Evolutionary conservation across 2,113 vertebrate genomes (phyloP).

Genomic region (Corythoichthys intestinalis): DNA sequence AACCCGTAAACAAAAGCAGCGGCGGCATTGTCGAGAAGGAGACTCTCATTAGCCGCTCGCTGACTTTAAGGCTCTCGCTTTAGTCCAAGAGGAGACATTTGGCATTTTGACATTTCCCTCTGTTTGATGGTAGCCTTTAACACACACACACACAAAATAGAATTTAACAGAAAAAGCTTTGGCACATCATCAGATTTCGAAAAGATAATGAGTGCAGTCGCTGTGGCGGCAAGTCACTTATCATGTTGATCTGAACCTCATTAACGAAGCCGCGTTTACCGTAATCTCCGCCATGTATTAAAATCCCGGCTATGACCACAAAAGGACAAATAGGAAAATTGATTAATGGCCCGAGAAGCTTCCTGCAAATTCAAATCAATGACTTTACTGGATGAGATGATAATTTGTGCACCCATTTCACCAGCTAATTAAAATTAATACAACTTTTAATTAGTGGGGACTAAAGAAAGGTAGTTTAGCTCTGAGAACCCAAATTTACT

Average conservation of each 20-base stretch:
- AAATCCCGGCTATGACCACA: neutral
- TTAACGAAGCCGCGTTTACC: neutral
- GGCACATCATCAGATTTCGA: neutral
- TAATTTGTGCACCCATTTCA: neutral
- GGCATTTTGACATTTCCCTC: constrained; percentile 24
- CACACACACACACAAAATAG: neutral
- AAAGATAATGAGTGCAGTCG: neutral
- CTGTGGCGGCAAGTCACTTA: neutral
- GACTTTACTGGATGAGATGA: neutral
- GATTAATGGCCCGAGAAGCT: neutral
- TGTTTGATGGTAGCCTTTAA: constrained; percentile 17
- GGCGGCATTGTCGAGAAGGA: neutral
- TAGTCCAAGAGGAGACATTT: constrained; percentile 10
- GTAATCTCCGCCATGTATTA: neutral
- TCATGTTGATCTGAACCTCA: neutral
- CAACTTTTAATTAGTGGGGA: neutral
- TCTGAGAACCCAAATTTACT: too few relatives aligned
- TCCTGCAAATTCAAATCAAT: neutral
- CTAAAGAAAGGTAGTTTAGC: neutral
- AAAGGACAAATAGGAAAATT: constrained; percentile 1
- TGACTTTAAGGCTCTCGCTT: constrained; percentile 8
- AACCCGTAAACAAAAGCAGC: constrained; percentile 8
- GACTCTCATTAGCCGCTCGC: constrained; percentile 3
- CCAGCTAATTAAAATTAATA: neutral
- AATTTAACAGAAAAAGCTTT: neutral